Percentiles rank a stretch among this genome's conserved stretches.
Evolutionary conservation across 2,797 vertebrate genomes (phyloP).

Genomic region (Falco cherrug): DNA sequence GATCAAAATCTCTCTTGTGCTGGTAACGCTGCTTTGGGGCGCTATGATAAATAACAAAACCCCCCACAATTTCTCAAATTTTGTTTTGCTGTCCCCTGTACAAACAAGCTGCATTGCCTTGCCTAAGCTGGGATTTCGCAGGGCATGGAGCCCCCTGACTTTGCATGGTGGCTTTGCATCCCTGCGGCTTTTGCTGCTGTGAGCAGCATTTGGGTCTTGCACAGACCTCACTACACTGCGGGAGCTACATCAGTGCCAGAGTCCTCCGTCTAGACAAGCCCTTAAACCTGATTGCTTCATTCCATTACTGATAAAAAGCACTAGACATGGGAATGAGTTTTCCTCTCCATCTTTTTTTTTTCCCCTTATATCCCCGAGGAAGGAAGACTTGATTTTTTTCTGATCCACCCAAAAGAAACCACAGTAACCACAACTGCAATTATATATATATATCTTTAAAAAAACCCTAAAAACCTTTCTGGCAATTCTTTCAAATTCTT

Average conservation of each 20-base stretch:
- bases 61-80: not conserved
- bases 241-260: slow-evolving; percentile 26
- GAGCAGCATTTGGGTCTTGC: not conserved
- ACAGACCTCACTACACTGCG: not conserved
- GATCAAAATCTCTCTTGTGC: not conserved
- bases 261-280: slow-evolving; percentile 48
- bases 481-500: slow-evolving; percentile 64
- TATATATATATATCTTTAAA: slow-evolving; percentile 67
- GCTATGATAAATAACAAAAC: not conserved
- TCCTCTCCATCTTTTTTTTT: slow-evolving; percentile 41
- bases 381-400: slow-evolving; percentile 70
- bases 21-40: not conserved
- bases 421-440: slow-evolving; percentile 64
- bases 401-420: slow-evolving; percentile 72
- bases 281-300: slow-evolving; percentile 56
- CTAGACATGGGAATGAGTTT: slow-evolving; percentile 62
- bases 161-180: not conserved
- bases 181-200: not conserved
- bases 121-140: not conserved
- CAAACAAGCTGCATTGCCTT: not conserved
- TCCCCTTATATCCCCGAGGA: slow-evolving; percentile 59
- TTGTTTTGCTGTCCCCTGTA: not conserved
- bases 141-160: slow-evolving; percentile 13
- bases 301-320: slow-evolving; percentile 65
- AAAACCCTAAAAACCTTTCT: slow-evolving; percentile 45